These are phyloP conservation scores for Microcebus lehilahytsara DNA, from an alignment of 2,113 vertebrate species.

Conservation along the genomic window DNA sequence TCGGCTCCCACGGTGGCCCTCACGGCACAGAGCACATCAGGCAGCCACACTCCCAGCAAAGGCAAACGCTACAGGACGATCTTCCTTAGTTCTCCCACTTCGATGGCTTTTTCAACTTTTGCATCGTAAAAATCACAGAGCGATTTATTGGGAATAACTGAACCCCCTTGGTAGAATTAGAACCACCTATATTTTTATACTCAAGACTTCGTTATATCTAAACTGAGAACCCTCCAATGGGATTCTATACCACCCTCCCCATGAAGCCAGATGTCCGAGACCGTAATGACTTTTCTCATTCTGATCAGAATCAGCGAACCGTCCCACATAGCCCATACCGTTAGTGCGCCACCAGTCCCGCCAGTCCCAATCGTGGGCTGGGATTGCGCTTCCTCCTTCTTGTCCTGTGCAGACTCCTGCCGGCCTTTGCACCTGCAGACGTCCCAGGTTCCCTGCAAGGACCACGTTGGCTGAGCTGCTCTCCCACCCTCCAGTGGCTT, in stretches of 20 bases:
- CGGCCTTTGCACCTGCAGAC: too few species aligned
- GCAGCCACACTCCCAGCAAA: accelerated
- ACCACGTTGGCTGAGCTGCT: accelerated
- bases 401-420: accelerated
- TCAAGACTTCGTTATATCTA: neutral
- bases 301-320: accelerated
- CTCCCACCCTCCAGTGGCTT: too few species aligned
- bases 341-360: accelerated
- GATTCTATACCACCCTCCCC: neutral
- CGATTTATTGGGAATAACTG: neutral
- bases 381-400: neutral
- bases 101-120: neutral
- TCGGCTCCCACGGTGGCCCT: accelerated
- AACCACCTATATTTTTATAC: neutral
- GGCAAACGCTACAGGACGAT: too few species aligned
- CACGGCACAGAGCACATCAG: accelerated
- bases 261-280: neutral
- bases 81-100: neutral
- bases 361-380: accelerated
- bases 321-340: accelerated
- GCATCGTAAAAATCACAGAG: neutral
- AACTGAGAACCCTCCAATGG: neutral
- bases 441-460: accelerated
- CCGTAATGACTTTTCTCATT: accelerated
- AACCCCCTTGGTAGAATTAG: neutral